phyloP scores from a whole-genome alignment of 2,113 vertebrate genomes.

The Drymodes brunneopygia region DNA sequence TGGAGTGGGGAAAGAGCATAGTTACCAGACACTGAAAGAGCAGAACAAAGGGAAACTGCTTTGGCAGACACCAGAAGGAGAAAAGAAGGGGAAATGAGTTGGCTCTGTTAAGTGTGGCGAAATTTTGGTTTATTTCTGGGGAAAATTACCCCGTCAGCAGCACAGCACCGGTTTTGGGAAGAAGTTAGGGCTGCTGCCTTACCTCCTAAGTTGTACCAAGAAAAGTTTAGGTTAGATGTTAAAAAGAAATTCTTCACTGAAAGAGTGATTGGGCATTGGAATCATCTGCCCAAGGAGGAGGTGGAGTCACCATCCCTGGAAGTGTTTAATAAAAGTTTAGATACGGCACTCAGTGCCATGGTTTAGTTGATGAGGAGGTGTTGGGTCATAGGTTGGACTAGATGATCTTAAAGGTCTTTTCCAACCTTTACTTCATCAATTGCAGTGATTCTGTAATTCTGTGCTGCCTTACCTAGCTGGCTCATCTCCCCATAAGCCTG shows the following conservation, averaged over 20 bases:
- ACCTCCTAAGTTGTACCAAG: neutral
- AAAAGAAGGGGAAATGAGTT: neutral
- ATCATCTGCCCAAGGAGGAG: neutral
- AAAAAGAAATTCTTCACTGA: neutral
- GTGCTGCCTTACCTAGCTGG: neutral
- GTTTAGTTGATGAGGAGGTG: neutral
- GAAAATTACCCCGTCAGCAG: fast-evolving
- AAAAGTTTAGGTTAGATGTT: neutral
- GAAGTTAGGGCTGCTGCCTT: neutral
- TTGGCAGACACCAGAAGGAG: neutral
- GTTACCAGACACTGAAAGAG: fast-evolving
- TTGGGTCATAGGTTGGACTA: neutral
- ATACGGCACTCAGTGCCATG: neutral
- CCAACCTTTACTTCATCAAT: neutral
- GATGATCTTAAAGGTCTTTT: neutral
- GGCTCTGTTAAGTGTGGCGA: fast-evolving
- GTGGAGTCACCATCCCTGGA: neutral
- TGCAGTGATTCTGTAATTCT: neutral
- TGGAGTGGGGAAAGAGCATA: slow-evolving; percentile 14
- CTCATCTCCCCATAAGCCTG: neutral
- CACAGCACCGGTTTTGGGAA: neutral
- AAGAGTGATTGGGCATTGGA: fast-evolving
- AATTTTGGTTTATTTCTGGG: neutral
- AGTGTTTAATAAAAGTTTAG: neutral
- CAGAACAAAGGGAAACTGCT: neutral